Base-by-base conservation (phyloP, 1,140 invertebrate species). In the Radopholus similis region DNA sequence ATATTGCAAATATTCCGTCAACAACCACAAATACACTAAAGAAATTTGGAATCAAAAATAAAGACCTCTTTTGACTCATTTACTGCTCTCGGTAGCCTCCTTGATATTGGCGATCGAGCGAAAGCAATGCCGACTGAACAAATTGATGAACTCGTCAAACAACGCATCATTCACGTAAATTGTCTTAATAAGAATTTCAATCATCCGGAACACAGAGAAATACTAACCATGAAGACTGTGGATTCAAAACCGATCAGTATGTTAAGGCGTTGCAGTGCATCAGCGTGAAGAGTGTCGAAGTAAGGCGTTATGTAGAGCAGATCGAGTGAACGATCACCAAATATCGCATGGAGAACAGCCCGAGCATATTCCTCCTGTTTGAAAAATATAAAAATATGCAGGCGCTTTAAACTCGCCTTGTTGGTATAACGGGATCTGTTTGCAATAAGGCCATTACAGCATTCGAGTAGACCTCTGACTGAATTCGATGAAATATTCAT, bases 191-290 rank as follows among this genome's bases (percentile, higher is more conserved):
- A 21, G n/a, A 26, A 44, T 13, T 28, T 26, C 6, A 26, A 23
- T 51, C 9, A 0, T 9, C 8, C 13, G n/a, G n/a, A 23, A 49
- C 8, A 49, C 8, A 49, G 4, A 49, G 5, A n/a, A 49, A 67
- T 18, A 66, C 18, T 4, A 28, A 68, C 66, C 66, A 42, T 67
- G 32, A 68, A 68, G 35, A 68, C 66, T 15, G 66, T 54, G 9
- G 66, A 68, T 51, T 68, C 66, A 55, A 68, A 68, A 42, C 66
- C 66, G 42, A 68, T 54, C 9, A 68, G 37, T 13, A 34, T 59
- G 49, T 60, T 68, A 4, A 68, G 38, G 21, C 66, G 63, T 35
- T 68, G 64, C 18, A 68, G 55, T n/a, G 66, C 66, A n/a, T 68
- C 66, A 15, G 66, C 66, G 37, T 68, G 66, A 0, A 68, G 2